Conservation (phyloP, 2,797 vertebrate species). For the Hypotaenidia philippensis region DNA sequence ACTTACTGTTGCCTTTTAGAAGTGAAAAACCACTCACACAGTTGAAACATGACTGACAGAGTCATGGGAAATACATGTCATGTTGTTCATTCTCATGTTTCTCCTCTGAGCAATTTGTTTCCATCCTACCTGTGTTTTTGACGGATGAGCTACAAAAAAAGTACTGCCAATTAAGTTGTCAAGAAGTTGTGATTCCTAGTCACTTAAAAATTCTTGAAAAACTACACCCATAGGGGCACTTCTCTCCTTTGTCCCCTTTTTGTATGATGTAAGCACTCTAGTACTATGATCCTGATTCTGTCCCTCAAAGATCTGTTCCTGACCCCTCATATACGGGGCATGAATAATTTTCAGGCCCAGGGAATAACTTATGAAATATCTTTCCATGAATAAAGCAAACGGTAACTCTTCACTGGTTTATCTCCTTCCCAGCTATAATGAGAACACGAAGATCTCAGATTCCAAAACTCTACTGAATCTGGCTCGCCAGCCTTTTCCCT, state of each 20-base stretch:
- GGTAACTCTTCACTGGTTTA: background rate
- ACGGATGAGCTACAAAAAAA: background rate
- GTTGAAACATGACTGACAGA: background rate
- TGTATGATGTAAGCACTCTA: background rate
- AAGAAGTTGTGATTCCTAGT: background rate
- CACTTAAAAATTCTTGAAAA: background rate
- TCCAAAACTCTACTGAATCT: background rate
- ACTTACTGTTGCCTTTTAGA: background rate
- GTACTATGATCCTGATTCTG: background rate
- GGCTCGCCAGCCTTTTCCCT: background rate
- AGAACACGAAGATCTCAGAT: background rate
- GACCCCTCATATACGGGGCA: background rate
- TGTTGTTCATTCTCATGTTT: background rate
- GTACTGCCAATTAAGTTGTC: background rate
- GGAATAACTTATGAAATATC: background rate
- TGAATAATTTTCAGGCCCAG: background rate
- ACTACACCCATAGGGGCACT: background rate
- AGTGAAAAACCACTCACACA: background rate
- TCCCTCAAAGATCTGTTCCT: background rate
- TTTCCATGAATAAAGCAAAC: background rate
- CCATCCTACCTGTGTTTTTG: background rate
- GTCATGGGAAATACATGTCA: rapidly evolving
- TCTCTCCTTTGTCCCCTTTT: background rate
- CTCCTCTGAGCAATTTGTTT: background rate
- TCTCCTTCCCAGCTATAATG: background rate